Conservation (phyloP, 2,888 invertebrate genomes). For the Zygogramma bicolorata region DNA sequence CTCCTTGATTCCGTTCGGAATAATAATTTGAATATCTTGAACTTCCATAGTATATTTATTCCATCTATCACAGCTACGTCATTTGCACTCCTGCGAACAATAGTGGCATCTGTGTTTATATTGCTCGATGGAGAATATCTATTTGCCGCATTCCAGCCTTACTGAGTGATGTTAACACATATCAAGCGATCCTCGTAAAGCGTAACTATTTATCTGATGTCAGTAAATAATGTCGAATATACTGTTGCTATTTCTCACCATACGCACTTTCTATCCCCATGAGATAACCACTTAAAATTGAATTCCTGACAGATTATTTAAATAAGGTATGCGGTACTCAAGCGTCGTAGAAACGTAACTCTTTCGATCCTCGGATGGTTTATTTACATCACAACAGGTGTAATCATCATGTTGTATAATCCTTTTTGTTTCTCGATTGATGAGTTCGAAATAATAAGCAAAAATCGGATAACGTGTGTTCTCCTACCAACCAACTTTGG, state of each 20-base stretch:
- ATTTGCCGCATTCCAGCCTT: constrained; percentile 26
- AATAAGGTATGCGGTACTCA: too few species aligned
- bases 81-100: constrained; percentile 4
- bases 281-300: constrained; percentile 48
- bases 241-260: constrained; percentile 51
- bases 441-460: too few species aligned
- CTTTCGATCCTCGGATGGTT: too few species aligned
- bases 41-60: not conserved
- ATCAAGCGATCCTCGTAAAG: constrained; percentile 38
- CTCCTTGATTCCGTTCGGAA: too few species aligned
- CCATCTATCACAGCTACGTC: not conserved
- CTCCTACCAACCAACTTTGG: too few species aligned
- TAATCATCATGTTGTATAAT: too few species aligned
- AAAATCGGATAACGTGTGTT: too few species aligned
- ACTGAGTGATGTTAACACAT: constrained; percentile 41
- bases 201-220: constrained; percentile 51
- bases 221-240: constrained; percentile 53
- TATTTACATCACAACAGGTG: too few species aligned
- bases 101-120: constrained; percentile 6
- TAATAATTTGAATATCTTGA: not conserved
- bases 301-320: constrained; percentile 50
- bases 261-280: constrained; percentile 45
- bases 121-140: constrained; percentile 19
- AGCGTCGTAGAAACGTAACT: too few species aligned
- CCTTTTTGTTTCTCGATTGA: too few species aligned